Base-by-base conservation (phyloP, 2,888 invertebrate species). In the Maniola hyperantus region DNA sequence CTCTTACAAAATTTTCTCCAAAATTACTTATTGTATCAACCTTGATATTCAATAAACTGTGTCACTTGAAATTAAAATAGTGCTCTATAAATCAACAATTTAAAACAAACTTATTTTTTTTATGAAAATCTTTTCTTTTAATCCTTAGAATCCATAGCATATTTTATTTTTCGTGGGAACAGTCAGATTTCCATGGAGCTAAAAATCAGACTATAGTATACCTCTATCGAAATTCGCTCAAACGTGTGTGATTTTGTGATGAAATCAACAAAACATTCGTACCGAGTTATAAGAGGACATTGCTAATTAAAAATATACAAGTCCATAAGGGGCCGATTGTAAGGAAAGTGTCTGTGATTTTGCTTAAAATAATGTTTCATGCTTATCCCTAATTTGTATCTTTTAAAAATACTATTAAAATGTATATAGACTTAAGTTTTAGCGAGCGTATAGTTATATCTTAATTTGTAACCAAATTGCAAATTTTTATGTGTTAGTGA, bases 301-400 rank as follows among this genome's bases (percentile, higher is more conserved):
- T 50, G 57, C 48, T 64, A 55, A 62, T 65, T 34, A 63, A 51
- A 48, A 64, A 63, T 65, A 42, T 57, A n/a, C 59, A 51, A 59
- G 58, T 60, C 61, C 54, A 58, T 77, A 77, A 80, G 81, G 81
- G 87, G 81, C 87, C 83, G 87, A 82, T 83, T 83, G 80, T 82
- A 84, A 84, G 83, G 83, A 85, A 88, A 87, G 85, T 86, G 89
- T 90, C 91, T 91, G 91, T 91, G 91, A 91, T 91, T 90, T 91
- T 87, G 84, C 89, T 91, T 71, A 87, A 85, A 83, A 82, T 80
- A 87, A 81, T 82, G 79, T 85, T 87, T 86, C 88, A 83, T 87
- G 89, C 91, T 89, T 91, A 89, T 87, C 88, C 83, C 82, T 89
- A 85, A 83, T 85, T 85, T 85, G 83, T 85, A 64, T 81, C 84